phyloP scores from a whole-genome alignment of 2,888 invertebrate genomes.

The Drosophila acutilabella region DNA sequence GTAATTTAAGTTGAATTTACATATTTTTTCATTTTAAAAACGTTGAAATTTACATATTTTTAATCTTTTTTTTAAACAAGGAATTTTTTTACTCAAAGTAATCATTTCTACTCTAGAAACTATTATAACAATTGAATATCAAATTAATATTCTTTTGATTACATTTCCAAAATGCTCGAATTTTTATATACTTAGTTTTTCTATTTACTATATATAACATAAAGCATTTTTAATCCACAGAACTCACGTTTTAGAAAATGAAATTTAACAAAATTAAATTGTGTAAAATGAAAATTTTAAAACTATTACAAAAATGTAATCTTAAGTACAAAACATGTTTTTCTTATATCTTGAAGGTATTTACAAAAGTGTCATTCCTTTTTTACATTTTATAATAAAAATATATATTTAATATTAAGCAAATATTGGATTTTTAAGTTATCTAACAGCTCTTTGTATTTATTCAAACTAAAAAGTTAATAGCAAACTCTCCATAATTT shows the following conservation, averaged over 20 bases:
- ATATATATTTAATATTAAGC: neutral
- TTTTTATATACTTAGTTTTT: neutral
- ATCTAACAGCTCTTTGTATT: neutral
- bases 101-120: neutral
- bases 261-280: neutral
- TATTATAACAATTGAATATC: neutral
- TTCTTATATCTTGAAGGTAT: neutral
- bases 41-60: neutral
- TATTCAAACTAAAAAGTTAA: no score
- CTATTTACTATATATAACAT: neutral
- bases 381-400: neutral
- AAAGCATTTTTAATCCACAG: neutral
- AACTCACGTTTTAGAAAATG: neutral
- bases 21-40: conserved; percentile 3
- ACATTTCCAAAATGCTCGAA: neutral
- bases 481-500: no score
- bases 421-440: neutral
- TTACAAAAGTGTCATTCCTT: neutral
- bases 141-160: neutral
- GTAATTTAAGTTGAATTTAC: neutral
- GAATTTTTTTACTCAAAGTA: no score
- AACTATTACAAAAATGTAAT: neutral
- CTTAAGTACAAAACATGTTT: neutral
- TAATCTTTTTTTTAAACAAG: neutral
- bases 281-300: no score